Conservation (phyloP, 2,888 invertebrate genomes). For the Emmelina monodactyla region DNA sequence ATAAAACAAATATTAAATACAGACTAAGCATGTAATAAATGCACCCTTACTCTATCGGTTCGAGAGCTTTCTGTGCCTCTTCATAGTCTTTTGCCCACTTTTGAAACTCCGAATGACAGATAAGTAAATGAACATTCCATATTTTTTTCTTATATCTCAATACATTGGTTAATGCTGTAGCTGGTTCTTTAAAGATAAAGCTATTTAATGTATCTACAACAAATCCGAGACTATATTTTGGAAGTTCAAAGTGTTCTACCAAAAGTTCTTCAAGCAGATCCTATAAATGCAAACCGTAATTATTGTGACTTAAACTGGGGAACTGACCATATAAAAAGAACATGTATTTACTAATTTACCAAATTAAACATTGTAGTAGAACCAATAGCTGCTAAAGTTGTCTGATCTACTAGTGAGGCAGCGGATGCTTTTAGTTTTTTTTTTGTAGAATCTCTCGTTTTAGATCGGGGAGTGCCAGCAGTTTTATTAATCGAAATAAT, state of each 20-base stretch:
- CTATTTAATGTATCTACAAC: constrained; percentile 45
- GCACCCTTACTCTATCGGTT: constrained; percentile 30
- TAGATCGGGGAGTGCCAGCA: constrained; percentile 38
- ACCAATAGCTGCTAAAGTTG: constrained; percentile 29
- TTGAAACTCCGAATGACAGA: constrained; percentile 45
- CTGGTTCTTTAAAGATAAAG: constrained; percentile 33
- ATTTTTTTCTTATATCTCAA: constrained; percentile 41
- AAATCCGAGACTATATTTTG: constrained; percentile 40
- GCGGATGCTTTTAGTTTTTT: constrained; percentile 31
- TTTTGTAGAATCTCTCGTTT: constrained; percentile 41
- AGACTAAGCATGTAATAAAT: constrained; percentile 3
- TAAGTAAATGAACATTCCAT: constrained; percentile 38
- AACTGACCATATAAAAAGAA: background rate
- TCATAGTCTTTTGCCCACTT: constrained; percentile 45
- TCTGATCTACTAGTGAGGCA: constrained; percentile 29
- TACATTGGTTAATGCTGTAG: constrained; percentile 32
- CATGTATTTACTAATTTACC: constrained; percentile 28
- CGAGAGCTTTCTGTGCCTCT: constrained; percentile 33
- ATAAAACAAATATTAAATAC: background rate
- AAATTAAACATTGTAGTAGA: constrained; percentile 45
- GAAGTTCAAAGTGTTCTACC: constrained; percentile 30
- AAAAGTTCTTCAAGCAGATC: constrained; percentile 42
- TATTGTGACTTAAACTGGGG: background rate
- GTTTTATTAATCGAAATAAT: constrained; percentile 31
- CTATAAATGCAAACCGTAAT: constrained; percentile 20